phyloP scores from a whole-genome alignment of 2,113 vertebrate genomes.

The Rutilus rutilus region DNA sequence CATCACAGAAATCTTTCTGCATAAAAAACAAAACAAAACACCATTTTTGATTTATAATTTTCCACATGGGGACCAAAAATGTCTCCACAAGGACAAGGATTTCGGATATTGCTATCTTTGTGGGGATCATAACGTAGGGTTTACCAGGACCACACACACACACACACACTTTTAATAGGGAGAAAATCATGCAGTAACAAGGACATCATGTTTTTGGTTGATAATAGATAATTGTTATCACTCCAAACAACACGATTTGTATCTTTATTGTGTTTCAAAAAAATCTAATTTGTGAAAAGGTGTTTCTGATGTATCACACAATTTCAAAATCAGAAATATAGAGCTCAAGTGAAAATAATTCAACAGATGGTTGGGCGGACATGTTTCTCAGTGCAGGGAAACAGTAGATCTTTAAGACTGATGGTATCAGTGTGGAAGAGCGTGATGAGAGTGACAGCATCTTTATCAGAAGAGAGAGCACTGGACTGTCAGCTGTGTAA shows the following conservation, averaged over 20 bases:
- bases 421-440: constrained; percentile 42
- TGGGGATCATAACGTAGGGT: no score
- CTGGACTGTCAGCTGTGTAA: constrained; percentile 66
- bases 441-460: constrained; percentile 31
- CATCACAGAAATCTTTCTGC: no score
- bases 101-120: no score
- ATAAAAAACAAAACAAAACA: no score
- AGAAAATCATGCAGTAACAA: no score
- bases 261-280: not conserved
- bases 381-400: constrained; percentile 4
- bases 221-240: not conserved
- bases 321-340: not conserved
- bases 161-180: no score
- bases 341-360: constrained; percentile 21
- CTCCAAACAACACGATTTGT: not conserved
- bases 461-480: constrained; percentile 57
- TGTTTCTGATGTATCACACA: not conserved
- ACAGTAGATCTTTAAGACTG: constrained; percentile 17
- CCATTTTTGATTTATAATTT: no score
- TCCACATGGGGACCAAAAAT: no score
- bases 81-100: no score
- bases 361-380: constrained; percentile 30
- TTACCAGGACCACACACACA: no score
- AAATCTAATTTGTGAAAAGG: not conserved
- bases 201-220: no score